Base-by-base conservation (phyloP, 2,888 invertebrate genomes). In the Lepidonotus clava region DNA sequence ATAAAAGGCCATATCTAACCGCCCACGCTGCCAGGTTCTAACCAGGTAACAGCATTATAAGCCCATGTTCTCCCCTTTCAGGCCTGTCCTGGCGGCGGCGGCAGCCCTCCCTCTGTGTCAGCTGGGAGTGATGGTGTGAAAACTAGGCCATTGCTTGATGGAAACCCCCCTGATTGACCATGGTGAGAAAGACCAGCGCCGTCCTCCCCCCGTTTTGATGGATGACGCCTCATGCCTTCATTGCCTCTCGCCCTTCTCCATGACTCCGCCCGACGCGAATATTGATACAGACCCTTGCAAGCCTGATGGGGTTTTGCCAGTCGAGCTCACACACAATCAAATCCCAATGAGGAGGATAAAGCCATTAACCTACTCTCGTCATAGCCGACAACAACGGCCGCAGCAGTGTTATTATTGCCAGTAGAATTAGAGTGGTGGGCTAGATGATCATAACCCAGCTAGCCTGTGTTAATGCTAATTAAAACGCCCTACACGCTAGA, bases 271-370 rank as follows among this genome's bases (percentile, higher is more conserved):
- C 46, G 28, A 6, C 80, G 41, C 28, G 80, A 80, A 80, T 80
- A 80, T 80, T 80, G 80, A 80, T 80, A 80, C 46, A n/a, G 34
- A 28, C 28, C 24, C 46, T 38, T 38, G 76, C 40, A 46, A 46
- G 80, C 46, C 46, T 51, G 80, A 71, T 71, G 41, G 80, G 80
- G 51, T 41, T 28, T 28, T 41, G 80, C 41, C 80, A 46, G 80
- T 80, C 46, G 80, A 80, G 80, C 80, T 41, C 41, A 80, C 80
- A 80, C 80, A 80, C 80, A 80, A 41, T 80, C 80, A 80, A 80
- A 80, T 32, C 80, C 80, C 80, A 46, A 80, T 80, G 51, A 24
- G 51, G 11, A 28, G 14, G 14, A 51, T 11, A 34, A 14, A 24
- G 34, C 46, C 80, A 80, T 80, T 80, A 80, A 80, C 80, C 80